Conservation (phyloP, 2,888 invertebrate species). For the Stegophylla sp. region DNA sequence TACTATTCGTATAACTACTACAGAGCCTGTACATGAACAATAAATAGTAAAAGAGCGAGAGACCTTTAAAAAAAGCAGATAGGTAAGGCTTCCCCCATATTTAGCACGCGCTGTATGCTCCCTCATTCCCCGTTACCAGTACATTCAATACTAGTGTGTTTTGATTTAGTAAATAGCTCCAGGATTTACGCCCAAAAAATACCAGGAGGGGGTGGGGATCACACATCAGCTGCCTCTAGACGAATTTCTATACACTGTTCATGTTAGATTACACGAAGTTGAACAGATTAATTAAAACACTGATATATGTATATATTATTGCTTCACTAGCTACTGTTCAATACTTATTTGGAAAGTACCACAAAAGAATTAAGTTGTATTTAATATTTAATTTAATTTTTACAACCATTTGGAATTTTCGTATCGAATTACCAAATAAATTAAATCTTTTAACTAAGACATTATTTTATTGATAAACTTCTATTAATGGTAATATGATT, state of each 20-base stretch:
- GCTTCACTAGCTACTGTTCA: background rate
- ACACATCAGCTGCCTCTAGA: slow-evolving; percentile 44
- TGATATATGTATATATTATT: background rate
- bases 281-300: slow-evolving; percentile 26
- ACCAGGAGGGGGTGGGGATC: background rate
- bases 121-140: slow-evolving; percentile 1
- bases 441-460: too few species aligned
- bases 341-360: background rate
- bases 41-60: slow-evolving; percentile 45
- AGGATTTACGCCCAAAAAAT: slow-evolving; percentile 33
- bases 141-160: slow-evolving; percentile 34
- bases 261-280: slow-evolving; percentile 11
- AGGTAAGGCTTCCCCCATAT: slow-evolving; percentile 44
- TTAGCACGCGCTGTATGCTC: slow-evolving; percentile 49
- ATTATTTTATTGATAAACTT: background rate
- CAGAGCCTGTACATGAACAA: slow-evolving; percentile 29
- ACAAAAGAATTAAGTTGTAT: background rate
- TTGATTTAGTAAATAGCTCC: slow-evolving; percentile 54
- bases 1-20: slow-evolving; percentile 39
- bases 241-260: slow-evolving; percentile 34
- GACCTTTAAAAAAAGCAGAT: slow-evolving; percentile 40
- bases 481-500: background rate
- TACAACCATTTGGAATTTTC: background rate
- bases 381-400: background rate
- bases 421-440: too few species aligned